These are phyloP conservation scores for Mastacembelus armatus DNA, from an alignment of 2,797 vertebrate species.

Conservation along the genomic window DNA sequence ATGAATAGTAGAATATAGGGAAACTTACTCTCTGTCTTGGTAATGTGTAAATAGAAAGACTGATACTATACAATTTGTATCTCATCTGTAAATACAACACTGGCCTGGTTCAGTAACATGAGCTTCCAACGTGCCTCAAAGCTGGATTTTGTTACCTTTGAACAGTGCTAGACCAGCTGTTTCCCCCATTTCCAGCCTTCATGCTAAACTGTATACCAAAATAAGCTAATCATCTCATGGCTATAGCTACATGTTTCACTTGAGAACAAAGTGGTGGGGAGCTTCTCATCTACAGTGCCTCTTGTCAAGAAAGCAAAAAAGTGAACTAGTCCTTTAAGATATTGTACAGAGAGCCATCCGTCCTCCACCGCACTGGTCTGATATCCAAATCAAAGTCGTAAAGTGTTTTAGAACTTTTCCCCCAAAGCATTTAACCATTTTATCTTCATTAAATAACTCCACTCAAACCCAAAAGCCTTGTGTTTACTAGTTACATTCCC, in stretches of 20 bases:
- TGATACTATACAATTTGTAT: too few species aligned
- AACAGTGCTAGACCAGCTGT: not conserved
- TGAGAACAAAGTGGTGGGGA: not conserved
- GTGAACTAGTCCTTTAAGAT: not conserved
- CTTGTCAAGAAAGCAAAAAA: conserved; percentile 1
- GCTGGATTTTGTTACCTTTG: not conserved
- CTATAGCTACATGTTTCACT: not conserved
- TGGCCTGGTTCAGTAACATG: too few species aligned
- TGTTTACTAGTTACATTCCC: conserved; percentile 1
- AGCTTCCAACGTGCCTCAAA: too few species aligned
- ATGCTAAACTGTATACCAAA: too few species aligned
- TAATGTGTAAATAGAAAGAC: too few species aligned
- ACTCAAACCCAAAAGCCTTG: not conserved
- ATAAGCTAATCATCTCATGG: not conserved
- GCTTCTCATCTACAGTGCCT: too few species aligned
- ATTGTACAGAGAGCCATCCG: not conserved
- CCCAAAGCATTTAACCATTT: not conserved
- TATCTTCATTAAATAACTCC: not conserved
- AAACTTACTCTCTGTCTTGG: too few species aligned
- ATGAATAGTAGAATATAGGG: too few species aligned
- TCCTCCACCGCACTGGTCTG: too few species aligned
- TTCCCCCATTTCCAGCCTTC: not conserved
- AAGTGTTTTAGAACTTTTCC: conserved; percentile 1
- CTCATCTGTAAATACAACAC: too few species aligned
- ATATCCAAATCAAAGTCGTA: not conserved